These are phyloP conservation scores for Olivierus martensii DNA, from an alignment of 1,140 invertebrate species.

Conservation along the genomic window DNA sequence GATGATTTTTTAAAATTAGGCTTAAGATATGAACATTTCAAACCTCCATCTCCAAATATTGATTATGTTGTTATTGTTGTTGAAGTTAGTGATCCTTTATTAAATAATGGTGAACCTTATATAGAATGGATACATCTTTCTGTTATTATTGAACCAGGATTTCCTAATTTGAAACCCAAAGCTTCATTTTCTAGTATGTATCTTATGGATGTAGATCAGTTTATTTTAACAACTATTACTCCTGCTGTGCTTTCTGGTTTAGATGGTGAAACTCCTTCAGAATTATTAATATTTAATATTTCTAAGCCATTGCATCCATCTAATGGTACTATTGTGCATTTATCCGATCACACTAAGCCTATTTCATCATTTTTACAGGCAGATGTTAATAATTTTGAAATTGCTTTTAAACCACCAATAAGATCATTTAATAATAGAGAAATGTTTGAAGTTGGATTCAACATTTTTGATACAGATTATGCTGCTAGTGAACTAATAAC, in stretches of 20 bases:
- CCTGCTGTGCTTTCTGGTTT: conserved; percentile 12
- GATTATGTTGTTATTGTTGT: conserved; percentile 13
- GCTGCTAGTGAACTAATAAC: conserved; percentile 9
- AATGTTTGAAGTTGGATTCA: conserved; percentile 14
- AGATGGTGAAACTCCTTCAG: conserved; percentile 15
- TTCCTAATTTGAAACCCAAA: conserved; percentile 16
- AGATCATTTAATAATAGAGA: conserved; percentile 8
- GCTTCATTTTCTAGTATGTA: conserved; percentile 16
- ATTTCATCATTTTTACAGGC: conserved; percentile 10
- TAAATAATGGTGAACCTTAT: conserved; percentile 9
- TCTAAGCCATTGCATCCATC: conserved; percentile 4
- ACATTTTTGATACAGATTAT: conserved; percentile 13
- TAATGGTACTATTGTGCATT: conserved; percentile 14
- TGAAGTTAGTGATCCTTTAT: conserved; percentile 13
- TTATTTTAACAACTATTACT: conserved; percentile 14
- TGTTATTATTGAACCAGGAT: conserved; percentile 12
- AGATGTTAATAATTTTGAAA: conserved; percentile 16
- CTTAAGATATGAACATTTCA: conserved; percentile 14
- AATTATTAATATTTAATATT: conserved; percentile 15
- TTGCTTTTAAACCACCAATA: conserved; percentile 14
- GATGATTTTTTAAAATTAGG: conserved; percentile 13
- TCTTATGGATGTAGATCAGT: conserved; percentile 16
- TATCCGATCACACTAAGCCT: conserved; percentile 11
- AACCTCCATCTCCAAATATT: conserved; percentile 15
- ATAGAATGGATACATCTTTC: conserved; percentile 11